Percentiles rank a stretch among this genome's conserved stretches.
phyloP scores from a whole-genome alignment of 2,113 vertebrate genomes.

The Serinus canaria region DNA sequence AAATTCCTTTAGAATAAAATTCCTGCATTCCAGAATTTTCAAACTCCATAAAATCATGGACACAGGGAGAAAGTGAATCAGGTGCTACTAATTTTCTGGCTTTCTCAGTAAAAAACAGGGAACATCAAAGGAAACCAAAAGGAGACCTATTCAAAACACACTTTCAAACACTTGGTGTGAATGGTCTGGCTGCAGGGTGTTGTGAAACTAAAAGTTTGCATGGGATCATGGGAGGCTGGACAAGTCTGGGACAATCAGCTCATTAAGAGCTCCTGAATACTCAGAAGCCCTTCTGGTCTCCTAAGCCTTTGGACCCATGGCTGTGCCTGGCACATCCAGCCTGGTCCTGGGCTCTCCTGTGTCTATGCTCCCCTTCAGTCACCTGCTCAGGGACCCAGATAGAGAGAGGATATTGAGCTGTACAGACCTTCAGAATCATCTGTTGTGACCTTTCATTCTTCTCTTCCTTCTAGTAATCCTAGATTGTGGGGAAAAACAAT shows the following conservation, averaged over 20 bases:
- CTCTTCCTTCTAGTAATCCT: background rate
- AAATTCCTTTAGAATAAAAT: background rate
- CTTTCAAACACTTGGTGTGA: background rate
- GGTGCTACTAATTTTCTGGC: background rate
- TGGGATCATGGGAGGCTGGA: background rate
- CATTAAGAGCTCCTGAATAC: background rate
- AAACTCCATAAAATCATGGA: background rate
- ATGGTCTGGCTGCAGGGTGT: background rate
- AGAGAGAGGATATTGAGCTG: background rate
- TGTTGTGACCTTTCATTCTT: background rate
- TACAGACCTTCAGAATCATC: background rate
- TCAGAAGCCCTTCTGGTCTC: background rate
- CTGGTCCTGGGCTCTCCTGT: fast-evolving
- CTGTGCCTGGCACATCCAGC: background rate
- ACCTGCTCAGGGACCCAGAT: background rate
- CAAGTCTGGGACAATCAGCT: background rate
- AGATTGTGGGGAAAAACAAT: background rate
- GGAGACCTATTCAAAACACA: background rate
- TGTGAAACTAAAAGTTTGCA: background rate
- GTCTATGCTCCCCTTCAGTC: background rate
- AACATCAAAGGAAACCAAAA: background rate
- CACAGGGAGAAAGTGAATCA: background rate
- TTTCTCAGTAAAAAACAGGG: background rate
- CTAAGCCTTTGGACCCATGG: fast-evolving
- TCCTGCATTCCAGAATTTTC: background rate